Evolutionary conservation across 2,888 invertebrate genomes (phyloP), one percentile per base, ranked within the genome.

Genomic region (Oscheius sp.): DNA sequence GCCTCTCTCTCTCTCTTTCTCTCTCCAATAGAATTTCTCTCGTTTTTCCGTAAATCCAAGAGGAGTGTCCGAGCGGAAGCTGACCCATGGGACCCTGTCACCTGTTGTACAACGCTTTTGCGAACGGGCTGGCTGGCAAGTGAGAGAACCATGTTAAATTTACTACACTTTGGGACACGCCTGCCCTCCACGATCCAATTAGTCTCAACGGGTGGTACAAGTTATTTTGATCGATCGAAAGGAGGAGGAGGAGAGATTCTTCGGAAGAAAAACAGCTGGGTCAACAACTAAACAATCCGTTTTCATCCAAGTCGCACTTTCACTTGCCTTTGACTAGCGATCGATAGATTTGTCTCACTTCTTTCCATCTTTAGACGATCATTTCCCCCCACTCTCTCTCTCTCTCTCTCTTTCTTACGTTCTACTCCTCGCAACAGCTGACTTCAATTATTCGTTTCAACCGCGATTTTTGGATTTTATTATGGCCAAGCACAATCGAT

Each of bases 91-190:
- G n/a, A n/a, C n/a, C n/a, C n/a, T n/a, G 57, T 57, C 57, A 57
- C 57, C 57, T 57, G 57, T 57, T 57, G 57, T 57, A 57, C 57
- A 57, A 37, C 57, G 37, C n/a, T 34, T 55, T 33, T 23, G 34
- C 37, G 37, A 37, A 57, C 37, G 57, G 57, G 20, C n/a, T n/a
- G n/a, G n/a, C n/a, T 12, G 52, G 29, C 52, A 25, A 17, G 12
- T 2, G 8, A 8, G 17, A 12, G 25, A 39, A 25, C 39, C 57
- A 17, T 37, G 57, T 57, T 57, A 37, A 57, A 57, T 37, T 57
- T 34, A 57, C 57, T 57, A 57, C 57, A 57, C 57, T 34, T 37
- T 57, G n/a, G 25, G n/a, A n/a, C 20, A 17, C 48, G 48, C 23
- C 20, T 34, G 57, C 23, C 57, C 57, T 34, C 37, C 6, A 10